Percentiles rank a stretch among this genome's conserved stretches.
phyloP scores from a whole-genome alignment of 2,888 invertebrate species.

The Troides aeacus region DNA sequence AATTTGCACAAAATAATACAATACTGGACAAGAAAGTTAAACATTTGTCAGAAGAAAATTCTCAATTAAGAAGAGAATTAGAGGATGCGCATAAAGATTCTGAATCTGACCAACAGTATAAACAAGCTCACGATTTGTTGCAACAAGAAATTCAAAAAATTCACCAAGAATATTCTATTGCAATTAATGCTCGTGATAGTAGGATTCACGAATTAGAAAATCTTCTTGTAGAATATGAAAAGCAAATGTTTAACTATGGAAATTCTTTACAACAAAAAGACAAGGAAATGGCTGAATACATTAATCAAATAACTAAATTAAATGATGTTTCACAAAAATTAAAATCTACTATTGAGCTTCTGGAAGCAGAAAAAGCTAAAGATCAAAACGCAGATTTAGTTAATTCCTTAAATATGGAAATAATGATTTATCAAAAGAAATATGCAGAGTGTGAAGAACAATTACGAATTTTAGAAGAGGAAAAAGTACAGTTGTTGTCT shows the following conservation, averaged over 20 bases:
- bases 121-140: slow-evolving; percentile 53
- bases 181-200: slow-evolving; percentile 63
- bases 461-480: slow-evolving; percentile 66
- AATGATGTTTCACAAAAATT: slow-evolving; percentile 75
- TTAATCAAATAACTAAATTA: slow-evolving; percentile 77
- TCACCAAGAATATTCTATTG: slow-evolving; percentile 59
- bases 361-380: slow-evolving; percentile 73
- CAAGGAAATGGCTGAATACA: slow-evolving; percentile 71
- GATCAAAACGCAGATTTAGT: slow-evolving; percentile 75
- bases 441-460: slow-evolving; percentile 64
- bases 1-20: slow-evolving; percentile 52
- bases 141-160: slow-evolving; percentile 61
- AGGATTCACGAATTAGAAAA: slow-evolving; percentile 74
- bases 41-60: slow-evolving; percentile 64
- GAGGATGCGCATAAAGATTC: slow-evolving; percentile 49
- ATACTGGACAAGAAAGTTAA: slow-evolving; percentile 68
- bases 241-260: slow-evolving; percentile 67
- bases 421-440: slow-evolving; percentile 66
- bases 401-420: slow-evolving; percentile 77
- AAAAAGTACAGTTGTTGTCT: slow-evolving; percentile 60
- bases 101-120: slow-evolving; percentile 52
- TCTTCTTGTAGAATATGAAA: slow-evolving; percentile 72
- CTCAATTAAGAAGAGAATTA: slow-evolving; percentile 62
- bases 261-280: slow-evolving; percentile 70
- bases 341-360: slow-evolving; percentile 70